Evolutionary conservation across 2,797 vertebrate genomes (phyloP).

Genomic region (Tragelaphus eurycerus): DNA sequence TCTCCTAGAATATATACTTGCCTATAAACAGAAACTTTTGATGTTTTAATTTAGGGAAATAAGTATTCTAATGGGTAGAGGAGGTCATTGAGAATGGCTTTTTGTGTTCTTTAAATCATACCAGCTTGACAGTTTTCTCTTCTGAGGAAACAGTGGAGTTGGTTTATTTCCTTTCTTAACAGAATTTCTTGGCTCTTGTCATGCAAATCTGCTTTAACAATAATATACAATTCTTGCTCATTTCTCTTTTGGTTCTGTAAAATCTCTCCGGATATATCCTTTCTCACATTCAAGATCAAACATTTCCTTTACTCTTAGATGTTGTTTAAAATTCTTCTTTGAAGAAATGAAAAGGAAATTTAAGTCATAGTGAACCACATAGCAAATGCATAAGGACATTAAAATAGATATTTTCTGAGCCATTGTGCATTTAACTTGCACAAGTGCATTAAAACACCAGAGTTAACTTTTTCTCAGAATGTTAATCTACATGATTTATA

Average conservation of each 20-base stretch:
- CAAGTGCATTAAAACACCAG: not conserved
- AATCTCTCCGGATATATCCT: not conserved
- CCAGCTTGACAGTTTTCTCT: conserved; percentile 8
- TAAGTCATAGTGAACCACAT: not conserved
- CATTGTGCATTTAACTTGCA: not conserved
- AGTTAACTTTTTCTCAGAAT: not conserved
- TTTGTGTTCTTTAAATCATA: conserved; percentile 34
- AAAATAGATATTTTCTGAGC: not conserved
- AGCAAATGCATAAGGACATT: not conserved
- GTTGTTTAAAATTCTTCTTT: not conserved
- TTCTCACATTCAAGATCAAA: not conserved
- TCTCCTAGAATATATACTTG: not conserved
- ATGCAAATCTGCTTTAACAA: conserved; percentile 52
- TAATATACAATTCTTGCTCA: conserved; percentile 44
- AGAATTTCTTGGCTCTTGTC: conserved; percentile 31
- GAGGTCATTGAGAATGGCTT: not conserved
- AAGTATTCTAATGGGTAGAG: not conserved
- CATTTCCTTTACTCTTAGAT: not conserved
- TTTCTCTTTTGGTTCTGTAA: conserved; percentile 35
- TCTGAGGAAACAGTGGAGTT: not conserved
- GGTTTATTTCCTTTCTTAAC: conserved; percentile 35
- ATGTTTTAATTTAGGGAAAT: conserved; percentile 13
- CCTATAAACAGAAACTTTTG: not conserved
- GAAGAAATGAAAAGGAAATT: not conserved
- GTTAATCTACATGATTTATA: not conserved